phyloP scores from a whole-genome alignment of 2,888 invertebrate species.

The Thera britannica region DNA sequence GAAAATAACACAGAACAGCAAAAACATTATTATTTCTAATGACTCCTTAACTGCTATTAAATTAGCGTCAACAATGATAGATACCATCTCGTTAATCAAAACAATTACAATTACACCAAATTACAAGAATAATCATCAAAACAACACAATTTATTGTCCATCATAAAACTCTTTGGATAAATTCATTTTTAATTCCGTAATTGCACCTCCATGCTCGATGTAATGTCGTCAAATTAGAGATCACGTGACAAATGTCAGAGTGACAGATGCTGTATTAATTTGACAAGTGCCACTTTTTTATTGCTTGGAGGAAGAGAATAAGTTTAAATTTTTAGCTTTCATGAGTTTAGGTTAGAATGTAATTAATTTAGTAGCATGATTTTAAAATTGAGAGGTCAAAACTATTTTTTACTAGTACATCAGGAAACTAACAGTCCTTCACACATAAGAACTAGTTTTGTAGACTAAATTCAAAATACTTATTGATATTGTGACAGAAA shows the following conservation, averaged over 20 bases:
- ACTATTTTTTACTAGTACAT: too few relatives aligned
- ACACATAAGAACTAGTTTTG: too few relatives aligned
- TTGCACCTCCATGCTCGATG: constrained; percentile 62
- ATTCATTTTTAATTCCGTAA: constrained; percentile 82
- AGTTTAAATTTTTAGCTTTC: constrained; percentile 28
- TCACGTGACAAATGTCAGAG: constrained; percentile 81
- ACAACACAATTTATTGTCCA: constrained; percentile 73
- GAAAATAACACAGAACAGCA: too few relatives aligned
- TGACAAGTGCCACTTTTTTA: constrained; percentile 21
- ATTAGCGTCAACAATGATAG: constrained; percentile 42
- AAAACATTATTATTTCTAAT: constrained; percentile 12
- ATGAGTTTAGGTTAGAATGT: constrained; percentile 49
- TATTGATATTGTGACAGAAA: too few relatives aligned
- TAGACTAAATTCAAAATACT: too few relatives aligned
- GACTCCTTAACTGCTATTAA: constrained; percentile 43
- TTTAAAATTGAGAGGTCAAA: too few relatives aligned
- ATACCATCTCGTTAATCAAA: constrained; percentile 45
- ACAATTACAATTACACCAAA: constrained; percentile 47
- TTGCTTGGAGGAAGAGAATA: constrained; percentile 20
- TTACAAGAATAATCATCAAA: constrained; percentile 55
- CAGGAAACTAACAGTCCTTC: too few relatives aligned
- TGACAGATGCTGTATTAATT: constrained; percentile 68
- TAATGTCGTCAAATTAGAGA: constrained; percentile 71
- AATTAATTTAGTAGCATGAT: constrained; percentile 50
- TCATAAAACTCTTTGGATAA: constrained; percentile 69